Evolutionary conservation across 2,797 vertebrate genomes (phyloP).

Genomic region (Hapalemur alaotrensis): DNA sequence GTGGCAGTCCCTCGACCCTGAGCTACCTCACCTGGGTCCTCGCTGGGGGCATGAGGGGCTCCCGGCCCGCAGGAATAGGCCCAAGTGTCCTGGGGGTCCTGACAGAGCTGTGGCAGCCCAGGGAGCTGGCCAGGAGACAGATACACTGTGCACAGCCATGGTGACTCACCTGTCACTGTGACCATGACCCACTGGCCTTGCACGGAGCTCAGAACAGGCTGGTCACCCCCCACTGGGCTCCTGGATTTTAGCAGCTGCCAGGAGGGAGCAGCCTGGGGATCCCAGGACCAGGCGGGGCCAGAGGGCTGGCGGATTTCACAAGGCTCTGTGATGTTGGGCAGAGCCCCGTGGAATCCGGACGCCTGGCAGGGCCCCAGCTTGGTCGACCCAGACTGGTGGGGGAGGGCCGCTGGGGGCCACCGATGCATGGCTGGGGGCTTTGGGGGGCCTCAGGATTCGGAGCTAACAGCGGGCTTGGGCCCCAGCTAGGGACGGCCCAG

Average conservation of each 20-base stretch:
- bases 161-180: neutral
- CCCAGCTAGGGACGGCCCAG: neutral
- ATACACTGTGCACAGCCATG: neutral
- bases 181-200: neutral
- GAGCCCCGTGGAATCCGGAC: accelerated
- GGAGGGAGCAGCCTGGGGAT: neutral
- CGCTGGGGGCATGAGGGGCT: neutral
- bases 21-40: neutral
- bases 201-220: accelerated
- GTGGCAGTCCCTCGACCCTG: neutral
- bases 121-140: neutral
- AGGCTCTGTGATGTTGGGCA: neutral
- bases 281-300: accelerated
- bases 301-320: neutral
- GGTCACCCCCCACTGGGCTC: neutral
- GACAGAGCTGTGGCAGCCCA: neutral
- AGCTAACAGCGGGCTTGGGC: neutral
- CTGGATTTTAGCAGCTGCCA: neutral
- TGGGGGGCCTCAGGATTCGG: neutral
- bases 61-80: neutral
- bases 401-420: neutral
- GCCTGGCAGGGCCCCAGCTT: neutral
- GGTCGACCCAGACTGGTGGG: neutral
- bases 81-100: neutral
- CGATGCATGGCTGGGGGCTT: neutral